Evolutionary conservation across 2,797 vertebrate species (phyloP).

Genomic region (Fistularia tabacaria): DNA sequence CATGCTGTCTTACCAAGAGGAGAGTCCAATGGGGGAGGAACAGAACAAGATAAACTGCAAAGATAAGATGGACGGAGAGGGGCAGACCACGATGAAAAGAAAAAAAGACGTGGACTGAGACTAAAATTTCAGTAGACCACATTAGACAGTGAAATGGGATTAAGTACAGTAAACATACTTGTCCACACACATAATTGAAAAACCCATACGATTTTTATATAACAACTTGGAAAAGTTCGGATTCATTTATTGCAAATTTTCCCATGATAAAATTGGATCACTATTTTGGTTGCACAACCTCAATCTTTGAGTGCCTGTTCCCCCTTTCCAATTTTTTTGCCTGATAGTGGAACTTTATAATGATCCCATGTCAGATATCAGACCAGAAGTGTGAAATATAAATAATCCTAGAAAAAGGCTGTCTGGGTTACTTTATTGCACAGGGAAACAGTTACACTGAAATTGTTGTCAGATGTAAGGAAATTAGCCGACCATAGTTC

Average conservation of each 20-base stretch:
- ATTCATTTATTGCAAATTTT: too few species aligned
- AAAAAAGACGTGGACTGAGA: too few species aligned
- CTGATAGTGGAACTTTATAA: too few species aligned
- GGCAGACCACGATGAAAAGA: constrained; percentile 1
- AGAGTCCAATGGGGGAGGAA: constrained; percentile 19
- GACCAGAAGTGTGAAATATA: neutral
- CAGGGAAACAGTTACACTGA: constrained; percentile 10
- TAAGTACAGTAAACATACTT: too few species aligned
- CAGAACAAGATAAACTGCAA: constrained; percentile 2
- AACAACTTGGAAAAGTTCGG: too few species aligned
- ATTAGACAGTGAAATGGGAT: too few species aligned
- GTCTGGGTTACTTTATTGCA: constrained; percentile 9
- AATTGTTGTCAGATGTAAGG: constrained; percentile 10
- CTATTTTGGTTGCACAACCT: too few species aligned
- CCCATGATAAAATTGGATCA: too few species aligned
- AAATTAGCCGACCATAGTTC: neutral
- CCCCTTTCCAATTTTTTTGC: too few species aligned
- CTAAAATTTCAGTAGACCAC: too few species aligned
- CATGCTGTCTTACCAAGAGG: constrained; percentile 35
- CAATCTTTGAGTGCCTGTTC: neutral
- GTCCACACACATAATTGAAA: too few species aligned
- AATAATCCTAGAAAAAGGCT: constrained; percentile 13
- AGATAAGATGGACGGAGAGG: constrained; percentile 1
- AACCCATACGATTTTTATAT: too few species aligned
- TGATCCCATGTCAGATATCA: constrained; percentile 1